These are phyloP conservation scores for Siderastrea radians DNA, from an alignment of 92 coral and sea anemone genomes.

Conservation along the genomic window DNA sequence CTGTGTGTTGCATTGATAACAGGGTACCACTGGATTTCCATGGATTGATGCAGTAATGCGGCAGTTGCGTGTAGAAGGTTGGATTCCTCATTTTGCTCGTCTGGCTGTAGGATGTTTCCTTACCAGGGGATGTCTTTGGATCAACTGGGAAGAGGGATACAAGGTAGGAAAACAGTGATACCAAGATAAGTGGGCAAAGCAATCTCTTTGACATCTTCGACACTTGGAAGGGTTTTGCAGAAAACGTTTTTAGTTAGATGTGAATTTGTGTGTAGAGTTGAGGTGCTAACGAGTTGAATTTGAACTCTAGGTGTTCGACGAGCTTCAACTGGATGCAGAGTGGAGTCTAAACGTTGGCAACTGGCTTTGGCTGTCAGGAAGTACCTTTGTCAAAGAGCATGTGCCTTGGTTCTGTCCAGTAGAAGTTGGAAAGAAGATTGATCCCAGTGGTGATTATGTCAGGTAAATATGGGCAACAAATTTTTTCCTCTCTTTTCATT, in stretches of 20 bases:
- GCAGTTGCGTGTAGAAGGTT: conserved; percentile 80
- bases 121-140: conserved; percentile 93
- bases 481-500: neutral
- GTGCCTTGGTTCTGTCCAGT: conserved; percentile 81
- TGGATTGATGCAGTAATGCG: conserved; percentile 92
- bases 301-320: conserved; percentile 75
- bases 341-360: conserved; percentile 83
- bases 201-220: neutral
- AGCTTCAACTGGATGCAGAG: conserved; percentile 80
- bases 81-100: conserved; percentile 84
- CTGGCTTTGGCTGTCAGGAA: conserved; percentile 83
- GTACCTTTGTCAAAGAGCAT: conserved; percentile 68
- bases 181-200: neutral
- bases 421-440: conserved; percentile 77
- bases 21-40: conserved; percentile 89
- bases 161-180: conserved; percentile 45
- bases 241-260: no score
- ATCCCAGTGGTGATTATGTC: conserved; percentile 73
- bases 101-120: conserved; percentile 87
- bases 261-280: no score
- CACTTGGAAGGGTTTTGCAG: neutral
- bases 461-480: conserved; percentile 39
- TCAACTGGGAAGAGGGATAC: conserved; percentile 91
- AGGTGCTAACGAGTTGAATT: neutral
- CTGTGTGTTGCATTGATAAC: neutral